These are phyloP conservation scores for Lordiphosa stackelbergi DNA, from an alignment of 1,140 invertebrate species.

Conservation along the genomic window DNA sequence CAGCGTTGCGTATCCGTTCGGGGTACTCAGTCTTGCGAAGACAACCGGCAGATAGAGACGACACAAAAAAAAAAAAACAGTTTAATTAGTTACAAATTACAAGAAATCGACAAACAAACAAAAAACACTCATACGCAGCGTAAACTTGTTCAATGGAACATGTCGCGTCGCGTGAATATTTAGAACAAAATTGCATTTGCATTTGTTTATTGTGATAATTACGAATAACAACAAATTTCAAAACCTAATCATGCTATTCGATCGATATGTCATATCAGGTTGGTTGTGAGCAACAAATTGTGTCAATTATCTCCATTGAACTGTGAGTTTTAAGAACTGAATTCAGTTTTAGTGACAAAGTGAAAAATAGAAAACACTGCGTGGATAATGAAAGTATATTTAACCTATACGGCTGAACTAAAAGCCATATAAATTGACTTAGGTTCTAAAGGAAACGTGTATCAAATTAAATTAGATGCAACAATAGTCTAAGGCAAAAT, in stretches of 20 bases:
- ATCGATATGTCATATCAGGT: constrained; percentile 74
- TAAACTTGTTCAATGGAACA: constrained; percentile 25
- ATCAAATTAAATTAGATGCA: too few species aligned
- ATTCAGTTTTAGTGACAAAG: too few species aligned
- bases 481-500: too few species aligned
- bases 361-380: too few species aligned
- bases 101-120: constrained; percentile 4
- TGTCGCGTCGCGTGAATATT: constrained; percentile 45
- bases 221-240: constrained; percentile 28
- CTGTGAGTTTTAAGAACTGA: background rate
- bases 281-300: constrained; percentile 34
- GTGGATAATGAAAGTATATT: too few species aligned
- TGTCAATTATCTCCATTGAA: constrained; percentile 8
- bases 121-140: constrained; percentile 23
- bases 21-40: constrained; percentile 68
- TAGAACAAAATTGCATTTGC: constrained; percentile 15
- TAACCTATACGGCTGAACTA: too few species aligned
- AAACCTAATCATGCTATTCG: constrained; percentile 65
- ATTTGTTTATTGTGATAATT: constrained; percentile 51
- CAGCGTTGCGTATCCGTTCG: constrained; percentile 59
- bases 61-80: constrained; percentile 32
- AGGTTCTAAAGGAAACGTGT: too few species aligned
- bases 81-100: constrained; percentile 10
- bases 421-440: too few species aligned
- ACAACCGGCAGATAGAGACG: constrained; percentile 76